Percentiles rank a stretch among this genome's conserved stretches.
Evolutionary conservation across 2,888 invertebrate genomes (phyloP).

Genomic region (Mimachlamys varia): DNA sequence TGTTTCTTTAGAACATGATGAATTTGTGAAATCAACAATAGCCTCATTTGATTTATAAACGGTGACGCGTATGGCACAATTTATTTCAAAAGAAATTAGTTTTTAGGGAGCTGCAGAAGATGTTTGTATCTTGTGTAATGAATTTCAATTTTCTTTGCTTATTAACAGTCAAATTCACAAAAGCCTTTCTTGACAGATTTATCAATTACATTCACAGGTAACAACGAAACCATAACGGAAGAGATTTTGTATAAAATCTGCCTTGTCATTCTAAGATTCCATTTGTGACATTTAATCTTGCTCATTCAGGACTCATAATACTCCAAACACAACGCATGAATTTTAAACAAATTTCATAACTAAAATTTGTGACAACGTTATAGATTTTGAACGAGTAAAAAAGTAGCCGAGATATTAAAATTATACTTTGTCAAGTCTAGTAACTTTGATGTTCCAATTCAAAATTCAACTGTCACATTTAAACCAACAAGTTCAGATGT

Average conservation of each 20-base stretch:
- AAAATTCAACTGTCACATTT: slow-evolving; percentile 16
- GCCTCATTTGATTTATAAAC: not conserved
- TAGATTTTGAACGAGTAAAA: slow-evolving; percentile 11
- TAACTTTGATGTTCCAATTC: slow-evolving; percentile 31
- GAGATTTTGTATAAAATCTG: not conserved
- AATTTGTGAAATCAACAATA: not conserved
- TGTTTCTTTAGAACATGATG: not conserved
- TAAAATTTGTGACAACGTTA: not conserved
- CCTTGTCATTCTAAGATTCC: slow-evolving; percentile 17
- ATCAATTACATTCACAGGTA: slow-evolving; percentile 35
- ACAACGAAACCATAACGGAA: slow-evolving; percentile 21
- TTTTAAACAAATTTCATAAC: slow-evolving; percentile 23
- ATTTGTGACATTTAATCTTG: not conserved
- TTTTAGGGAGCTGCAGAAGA: not conserved
- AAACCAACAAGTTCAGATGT: not conserved
- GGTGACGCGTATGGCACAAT: not conserved
- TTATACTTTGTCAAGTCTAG: not conserved
- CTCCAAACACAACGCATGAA: not conserved
- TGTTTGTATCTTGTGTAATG: not conserved
- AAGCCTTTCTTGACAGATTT: slow-evolving; percentile 18
- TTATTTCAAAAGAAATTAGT: not conserved
- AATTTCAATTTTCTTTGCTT: slow-evolving; percentile 25
- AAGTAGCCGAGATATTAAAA: not conserved
- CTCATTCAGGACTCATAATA: not conserved
- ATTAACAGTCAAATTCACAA: slow-evolving; percentile 27